phyloP scores from a whole-genome alignment of 2,797 vertebrate genomes.

The Margarornis squamiger region DNA sequence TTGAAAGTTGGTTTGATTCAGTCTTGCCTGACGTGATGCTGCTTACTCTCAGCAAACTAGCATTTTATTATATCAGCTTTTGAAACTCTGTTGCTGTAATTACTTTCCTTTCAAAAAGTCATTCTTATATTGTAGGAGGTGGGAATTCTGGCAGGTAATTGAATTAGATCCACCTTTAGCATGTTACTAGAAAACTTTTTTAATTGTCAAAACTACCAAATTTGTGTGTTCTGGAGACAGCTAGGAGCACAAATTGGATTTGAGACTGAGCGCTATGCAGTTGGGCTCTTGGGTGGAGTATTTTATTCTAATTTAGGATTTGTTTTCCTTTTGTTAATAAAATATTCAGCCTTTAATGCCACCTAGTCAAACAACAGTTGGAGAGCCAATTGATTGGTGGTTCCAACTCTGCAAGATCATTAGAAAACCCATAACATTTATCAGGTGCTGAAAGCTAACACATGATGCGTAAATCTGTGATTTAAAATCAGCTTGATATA shows the following conservation, averaged over 20 bases:
- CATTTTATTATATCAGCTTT: neutral
- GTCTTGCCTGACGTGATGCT: neutral
- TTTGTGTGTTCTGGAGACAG: neutral
- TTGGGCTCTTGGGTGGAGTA: neutral
- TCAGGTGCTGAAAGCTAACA: conserved; percentile 45
- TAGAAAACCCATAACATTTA: conserved; percentile 47
- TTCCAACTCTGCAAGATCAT: conserved; percentile 6
- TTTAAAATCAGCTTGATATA: conserved; percentile 27
- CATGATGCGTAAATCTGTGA: conserved; percentile 42
- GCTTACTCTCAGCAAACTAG: neutral
- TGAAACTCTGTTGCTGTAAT: neutral
- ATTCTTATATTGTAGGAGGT: neutral
- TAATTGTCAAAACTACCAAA: neutral
- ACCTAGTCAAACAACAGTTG: conserved; percentile 26
- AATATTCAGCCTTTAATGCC: conserved; percentile 39
- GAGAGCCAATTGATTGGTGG: neutral
- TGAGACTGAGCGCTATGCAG: neutral
- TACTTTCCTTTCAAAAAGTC: neutral
- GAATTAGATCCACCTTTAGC: neutral
- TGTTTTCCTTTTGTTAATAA: conserved; percentile 35
- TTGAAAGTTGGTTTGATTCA: neutral
- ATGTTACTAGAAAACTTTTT: neutral
- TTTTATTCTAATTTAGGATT: conserved; percentile 9
- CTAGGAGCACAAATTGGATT: neutral
- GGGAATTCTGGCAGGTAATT: neutral